phyloP scores from a whole-genome alignment of 2,888 invertebrate genomes.

The Macrostomum cliftonense region DNA sequence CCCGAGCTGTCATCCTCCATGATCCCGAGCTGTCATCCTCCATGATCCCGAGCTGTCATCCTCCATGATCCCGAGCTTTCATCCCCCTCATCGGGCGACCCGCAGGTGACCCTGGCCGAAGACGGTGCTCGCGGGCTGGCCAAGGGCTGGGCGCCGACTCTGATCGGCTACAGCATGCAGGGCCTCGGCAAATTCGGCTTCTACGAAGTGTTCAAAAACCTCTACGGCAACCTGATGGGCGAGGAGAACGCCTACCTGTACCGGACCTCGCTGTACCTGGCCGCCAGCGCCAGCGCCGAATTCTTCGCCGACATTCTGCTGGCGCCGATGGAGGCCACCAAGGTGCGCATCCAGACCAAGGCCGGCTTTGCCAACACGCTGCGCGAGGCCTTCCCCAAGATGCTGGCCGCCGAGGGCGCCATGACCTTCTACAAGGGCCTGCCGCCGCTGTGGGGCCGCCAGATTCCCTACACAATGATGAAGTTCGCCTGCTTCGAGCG shows the following conservation, averaged over 20 bases:
- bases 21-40: too few species aligned
- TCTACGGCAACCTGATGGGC: slow-evolving; percentile 60
- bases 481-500: slow-evolving; percentile 97
- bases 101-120: slow-evolving; percentile 54
- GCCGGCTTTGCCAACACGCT: slow-evolving; percentile 74
- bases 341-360: slow-evolving; percentile 85
- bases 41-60: too few species aligned
- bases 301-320: slow-evolving; percentile 94
- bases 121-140: slow-evolving; percentile 48
- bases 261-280: slow-evolving; percentile 69
- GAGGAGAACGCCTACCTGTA: slow-evolving; percentile 71
- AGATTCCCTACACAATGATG: slow-evolving; percentile 99
- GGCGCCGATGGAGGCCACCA: slow-evolving; percentile 85
- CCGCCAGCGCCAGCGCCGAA: slow-evolving; percentile 87
- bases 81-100: too few species aligned
- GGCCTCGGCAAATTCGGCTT: slow-evolving; percentile 84
- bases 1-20: too few species aligned
- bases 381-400: slow-evolving; percentile 74
- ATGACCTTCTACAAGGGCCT: slow-evolving; percentile 84
- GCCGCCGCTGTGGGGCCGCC: slow-evolving; percentile 83
- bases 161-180: slow-evolving; percentile 81
- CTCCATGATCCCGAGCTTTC: too few species aligned
- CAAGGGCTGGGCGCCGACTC: slow-evolving; percentile 91
- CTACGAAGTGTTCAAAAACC: slow-evolving; percentile 82
- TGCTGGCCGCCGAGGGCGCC: slow-evolving; percentile 66